A percentile compares a stretch with the other conserved stretches of the same genome.
Conservation (phyloP, 2,113 vertebrate genomes). For the Murina feae region DNA sequence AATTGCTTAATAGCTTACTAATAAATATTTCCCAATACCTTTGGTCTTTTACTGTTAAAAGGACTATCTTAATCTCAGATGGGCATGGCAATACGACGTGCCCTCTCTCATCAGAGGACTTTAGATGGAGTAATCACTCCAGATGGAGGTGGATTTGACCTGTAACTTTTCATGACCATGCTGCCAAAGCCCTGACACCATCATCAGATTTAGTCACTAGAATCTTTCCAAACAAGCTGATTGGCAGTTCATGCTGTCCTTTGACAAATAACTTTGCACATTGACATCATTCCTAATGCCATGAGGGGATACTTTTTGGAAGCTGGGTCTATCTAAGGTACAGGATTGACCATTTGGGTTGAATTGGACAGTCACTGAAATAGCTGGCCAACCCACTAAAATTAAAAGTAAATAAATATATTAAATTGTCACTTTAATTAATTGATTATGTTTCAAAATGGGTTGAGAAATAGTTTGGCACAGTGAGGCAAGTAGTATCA, state of each 20-base stretch:
- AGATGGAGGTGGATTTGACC: not conserved
- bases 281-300: not conserved
- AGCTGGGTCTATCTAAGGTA: not conserved
- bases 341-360: not conserved
- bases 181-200: not conserved
- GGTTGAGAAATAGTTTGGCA: not conserved
- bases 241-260: not conserved
- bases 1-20: constrained; percentile 53
- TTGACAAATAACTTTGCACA: not conserved
- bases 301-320: not conserved
- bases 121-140: not conserved
- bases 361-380: not conserved
- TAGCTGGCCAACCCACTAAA: not conserved
- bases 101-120: not conserved
- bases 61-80: constrained; percentile 40
- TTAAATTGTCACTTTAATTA: not conserved
- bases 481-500: not conserved
- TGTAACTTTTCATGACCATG: not conserved
- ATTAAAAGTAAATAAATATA: not conserved
- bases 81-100: not conserved
- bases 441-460: not conserved
- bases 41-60: constrained; percentile 49
- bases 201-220: not conserved
- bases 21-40: constrained; percentile 49
- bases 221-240: constrained; percentile 18